Evolutionary conservation across 1,140 invertebrate species (phyloP), one percentile per base, ranked within the genome.

Genomic region (Acromyrmex heyeri): DNA sequence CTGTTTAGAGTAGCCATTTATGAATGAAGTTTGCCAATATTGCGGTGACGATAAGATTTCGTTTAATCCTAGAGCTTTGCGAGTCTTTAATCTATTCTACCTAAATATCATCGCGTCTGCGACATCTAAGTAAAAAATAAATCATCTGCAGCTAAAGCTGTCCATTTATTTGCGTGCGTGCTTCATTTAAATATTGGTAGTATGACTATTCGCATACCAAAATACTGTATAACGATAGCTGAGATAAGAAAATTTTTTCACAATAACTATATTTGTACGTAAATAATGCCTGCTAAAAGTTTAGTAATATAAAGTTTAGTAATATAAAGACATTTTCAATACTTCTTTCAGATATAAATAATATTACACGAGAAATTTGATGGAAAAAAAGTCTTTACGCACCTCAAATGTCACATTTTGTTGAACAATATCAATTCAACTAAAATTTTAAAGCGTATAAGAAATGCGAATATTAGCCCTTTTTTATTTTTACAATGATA

Each of bases 91-190:
- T 44, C 87, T 91, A 88, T 27, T 10, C 76, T 87, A 83, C 55
- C 34, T 85, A 86, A 85, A 50, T 85, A 30, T 34, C 50, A 79
- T 88, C 82, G 85, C 85, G 64, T 90, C 59, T 53, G 48, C 65
- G 55, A 76, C 18, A 72, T 64, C 89, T 90, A 91, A 67, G 82
- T 91, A 88, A 88, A 91, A 91, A 91, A 91, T 91, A 86, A 91
- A 86, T 91, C 30, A 48, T 86, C 75, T 85, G 73, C 88, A 91
- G 38, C 59, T 83, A 91, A 50, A 81, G 30, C 77, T 76, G 61
- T 55, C 1, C 44, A 18, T 30, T 69, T 64, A 38, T 44, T 70
- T 64, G 59, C 73, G 30, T 44, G 61, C 48, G 18, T 85, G 59
- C 48, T 44, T 78, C 4, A 24, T 64, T 55, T 55, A 69, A 81